These are phyloP conservation scores for Tenthredo notha DNA, from an alignment of 2,888 invertebrate species.

Conservation along the genomic window DNA sequence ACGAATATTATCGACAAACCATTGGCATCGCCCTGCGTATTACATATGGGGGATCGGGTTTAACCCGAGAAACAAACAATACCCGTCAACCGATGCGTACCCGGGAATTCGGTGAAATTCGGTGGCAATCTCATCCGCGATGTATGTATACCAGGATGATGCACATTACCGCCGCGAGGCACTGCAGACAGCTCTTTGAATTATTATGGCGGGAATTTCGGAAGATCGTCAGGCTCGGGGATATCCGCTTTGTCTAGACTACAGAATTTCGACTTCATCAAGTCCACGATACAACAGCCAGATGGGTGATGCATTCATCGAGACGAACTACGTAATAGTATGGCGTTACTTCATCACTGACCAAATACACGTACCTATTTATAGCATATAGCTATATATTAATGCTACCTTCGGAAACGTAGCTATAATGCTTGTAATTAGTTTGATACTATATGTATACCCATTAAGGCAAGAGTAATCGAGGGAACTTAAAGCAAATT, in stretches of 20 bases:
- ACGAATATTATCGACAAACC: slow-evolving; percentile 64
- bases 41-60: background rate
- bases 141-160: background rate
- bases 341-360: background rate
- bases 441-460: background rate
- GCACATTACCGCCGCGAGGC: background rate
- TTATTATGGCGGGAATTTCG: slow-evolving; percentile 34
- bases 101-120: slow-evolving; percentile 36
- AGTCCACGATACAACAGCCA: background rate
- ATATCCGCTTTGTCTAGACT: slow-evolving; percentile 24
- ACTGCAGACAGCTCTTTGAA: slow-evolving; percentile 41
- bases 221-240: background rate
- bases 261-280: slow-evolving; percentile 30
- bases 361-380: background rate
- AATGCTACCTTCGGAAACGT: background rate
- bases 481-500: background rate
- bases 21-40: slow-evolving; percentile 50
- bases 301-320: background rate
- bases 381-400: background rate
- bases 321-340: background rate
- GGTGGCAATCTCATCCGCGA: slow-evolving; percentile 30
- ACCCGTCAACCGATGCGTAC: slow-evolving; percentile 36
- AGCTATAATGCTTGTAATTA: background rate
- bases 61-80: background rate
- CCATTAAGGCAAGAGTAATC: slow-evolving; percentile 25